Base-by-base conservation (phyloP, 2,888 invertebrate species). In the Lacanobia wlatinum region DNA sequence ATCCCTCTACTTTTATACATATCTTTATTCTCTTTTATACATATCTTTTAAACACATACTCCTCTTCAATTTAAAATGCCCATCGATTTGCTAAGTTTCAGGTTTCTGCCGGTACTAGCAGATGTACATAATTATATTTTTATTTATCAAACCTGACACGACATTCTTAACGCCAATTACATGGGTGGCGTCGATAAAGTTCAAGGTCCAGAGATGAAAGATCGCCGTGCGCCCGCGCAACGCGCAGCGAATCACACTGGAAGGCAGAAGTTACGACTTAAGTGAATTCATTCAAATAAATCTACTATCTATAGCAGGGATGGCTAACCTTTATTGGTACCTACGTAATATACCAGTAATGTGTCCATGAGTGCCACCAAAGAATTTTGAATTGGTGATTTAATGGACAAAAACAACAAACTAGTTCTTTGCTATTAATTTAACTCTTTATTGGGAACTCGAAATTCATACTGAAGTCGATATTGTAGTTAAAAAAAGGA, bases 161-260 rank as follows among this genome's bases (percentile, higher is more conserved):
- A 66, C 64, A 63, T 76, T 65, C 50, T 60, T 63, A 50, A 38
- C 55, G 64, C 68, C 53, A 64, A 76, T 67, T 50, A 70, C 12
- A 67, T 72, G 43, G 69, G 43, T 65, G 53, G 59, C 58, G 59
- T 40, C 21, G 34, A 56, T 43, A 81, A 80, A 80, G 80, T 81
- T 80, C 80, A 81, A 77, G 81, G 80, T 23, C 28, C 18, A 48
- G 1, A 65, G 71, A 52, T 60, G 76, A 76, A 66, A 80, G 66
- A 80, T 70, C 52, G 48, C n/a, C 43, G 7, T 63, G 56, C 53
- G 77, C 58, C 60, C n/a, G 67, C 74, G 74, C 59, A 78, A 12
- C n/a, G 56, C 50, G 28, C 28, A 28, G 28, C 28, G 28, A 28
- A 76, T 63, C 14, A 43, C 65, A 56, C 34, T 56, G 60, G 66